Base-by-base conservation (phyloP, 2,797 vertebrate genomes). In the Brachyrhaphis roseni region DNA sequence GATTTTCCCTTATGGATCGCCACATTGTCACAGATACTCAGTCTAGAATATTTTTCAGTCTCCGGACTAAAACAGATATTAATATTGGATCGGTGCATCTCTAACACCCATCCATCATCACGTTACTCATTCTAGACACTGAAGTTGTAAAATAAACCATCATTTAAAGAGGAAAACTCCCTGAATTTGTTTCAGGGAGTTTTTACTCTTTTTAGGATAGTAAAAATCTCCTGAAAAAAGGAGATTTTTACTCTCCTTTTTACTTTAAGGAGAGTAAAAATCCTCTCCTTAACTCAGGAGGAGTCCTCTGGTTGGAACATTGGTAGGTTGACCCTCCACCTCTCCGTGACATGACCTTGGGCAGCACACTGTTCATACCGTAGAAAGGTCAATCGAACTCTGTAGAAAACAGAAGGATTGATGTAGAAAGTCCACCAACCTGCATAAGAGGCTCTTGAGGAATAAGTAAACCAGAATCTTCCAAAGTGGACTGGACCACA, bases 231-330 rank as follows among this genome's bases (percentile, higher is more conserved):
- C n/a, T n/a, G n/a, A n/a, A n/a, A n/a, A n/a, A n/a, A n/a, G n/a
- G n/a, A n/a, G n/a, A n/a, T n/a, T n/a, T n/a, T n/a, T n/a, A n/a
- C n/a, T n/a, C n/a, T n/a, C n/a, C n/a, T n/a, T n/a, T n/a, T n/a
- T n/a, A n/a, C n/a, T n/a, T n/a, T n/a, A n/a, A n/a, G n/a, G n/a
- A n/a, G n/a, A n/a, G 31, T 72, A 39, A 55, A 51, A 81, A 47
- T 10, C 6, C 12, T 55, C 41, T 76, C 15, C 53, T 73, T 45
- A 7, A 41, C 0, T 51, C 51, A 26, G 23, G 51, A 53, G 2
- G 51, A 53, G 46, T 36, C 49, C 78, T 82, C 18, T 75, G 79
- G 45, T n/a, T 26, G 23, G 49, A 74, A 74, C 34, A 23, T 55
- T 12, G 47, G 31, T n/a, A 39, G 11, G 5, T 74, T 45, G 16